Evolutionary conservation across 1,140 invertebrate genomes (phyloP), one percentile per base, ranked within the genome.

Genomic region (Papilio xuthus): DNA sequence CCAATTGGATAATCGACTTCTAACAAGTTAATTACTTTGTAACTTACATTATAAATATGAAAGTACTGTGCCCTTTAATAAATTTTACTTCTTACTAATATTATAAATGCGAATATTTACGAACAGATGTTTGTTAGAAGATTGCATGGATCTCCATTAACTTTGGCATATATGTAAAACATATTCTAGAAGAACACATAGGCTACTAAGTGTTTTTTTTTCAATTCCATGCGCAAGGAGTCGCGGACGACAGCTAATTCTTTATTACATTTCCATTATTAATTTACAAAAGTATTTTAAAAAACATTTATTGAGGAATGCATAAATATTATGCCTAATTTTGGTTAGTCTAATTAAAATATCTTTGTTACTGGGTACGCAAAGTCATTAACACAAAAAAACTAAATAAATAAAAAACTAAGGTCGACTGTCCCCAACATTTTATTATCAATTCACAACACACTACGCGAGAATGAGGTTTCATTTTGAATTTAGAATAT

Each of bases 1-100:
- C 67, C 32, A 78, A 77, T 69, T 53, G 69, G 12, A 28, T 67
- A 67, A 67, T 15, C 60, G 26, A 28, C 60, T 28, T 67, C 60
- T 28, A 67, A 67, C 26, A 13, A 67, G 60, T 67, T 67, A 67
- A 32, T 67, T 13, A 67, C 60, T 15, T 32, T 67, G 4, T 28
- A 28, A 63, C 26, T 63, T 28, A 28, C 60, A 67, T 15, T 28
- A 67, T 26, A 67, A 6, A 28, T 32, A 67, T 28, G 2, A 15
- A 28, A 67, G 18, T 28, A 15, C 60, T 28, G 12, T 6, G 60
- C 10, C 23, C 23, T 63, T 63, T 67, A 13, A 15, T 32, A 28
- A 28, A 67, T 13, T 60, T 9, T 1, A 28, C 10, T 12, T 42
- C 10, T 4, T 1, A 42, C 42, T 12, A 12, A 42, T 42, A 12